phyloP scores from a whole-genome alignment of 2,113 vertebrate genomes.

The Pipa parva region DNA sequence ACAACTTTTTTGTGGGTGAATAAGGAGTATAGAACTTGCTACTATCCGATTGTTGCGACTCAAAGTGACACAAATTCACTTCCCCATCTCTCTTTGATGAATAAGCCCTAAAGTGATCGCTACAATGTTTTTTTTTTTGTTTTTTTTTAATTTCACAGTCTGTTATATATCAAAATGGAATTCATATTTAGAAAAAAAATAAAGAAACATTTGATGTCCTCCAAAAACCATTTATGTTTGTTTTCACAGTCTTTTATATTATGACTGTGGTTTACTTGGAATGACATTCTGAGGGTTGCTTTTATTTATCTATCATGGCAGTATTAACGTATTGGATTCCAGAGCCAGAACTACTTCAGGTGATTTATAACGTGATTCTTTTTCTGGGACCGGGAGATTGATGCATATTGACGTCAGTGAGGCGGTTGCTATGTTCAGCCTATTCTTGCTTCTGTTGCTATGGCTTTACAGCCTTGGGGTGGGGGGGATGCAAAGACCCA shows the following conservation, averaged over 20 bases:
- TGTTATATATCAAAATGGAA: too few relatives aligned
- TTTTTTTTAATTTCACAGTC: too few relatives aligned
- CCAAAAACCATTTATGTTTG: not conserved
- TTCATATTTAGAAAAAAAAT: not conserved
- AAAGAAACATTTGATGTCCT: not conserved
- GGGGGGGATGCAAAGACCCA: constrained; percentile 1
- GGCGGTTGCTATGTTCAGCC: constrained; percentile 16
- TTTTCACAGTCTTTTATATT: not conserved
- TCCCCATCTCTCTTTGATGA: too few relatives aligned
- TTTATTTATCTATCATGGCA: not conserved
- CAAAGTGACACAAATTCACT: too few relatives aligned
- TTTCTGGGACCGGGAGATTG: not conserved
- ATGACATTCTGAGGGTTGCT: too few relatives aligned
- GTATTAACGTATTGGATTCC: not conserved
- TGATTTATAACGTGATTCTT: not conserved
- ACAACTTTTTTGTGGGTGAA: too few relatives aligned
- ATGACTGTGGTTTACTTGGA: too few relatives aligned
- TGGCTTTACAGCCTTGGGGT: constrained; percentile 17
- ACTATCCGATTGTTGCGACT: too few relatives aligned
- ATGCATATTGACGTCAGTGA: not conserved
- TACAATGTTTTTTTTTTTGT: too few relatives aligned
- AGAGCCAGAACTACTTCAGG: not conserved
- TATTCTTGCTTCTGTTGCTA: constrained; percentile 30
- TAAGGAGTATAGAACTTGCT: too few relatives aligned
- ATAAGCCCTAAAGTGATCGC: too few relatives aligned